Base-by-base conservation (phyloP, 2,888 invertebrate genomes). In the Antitype chi region DNA sequence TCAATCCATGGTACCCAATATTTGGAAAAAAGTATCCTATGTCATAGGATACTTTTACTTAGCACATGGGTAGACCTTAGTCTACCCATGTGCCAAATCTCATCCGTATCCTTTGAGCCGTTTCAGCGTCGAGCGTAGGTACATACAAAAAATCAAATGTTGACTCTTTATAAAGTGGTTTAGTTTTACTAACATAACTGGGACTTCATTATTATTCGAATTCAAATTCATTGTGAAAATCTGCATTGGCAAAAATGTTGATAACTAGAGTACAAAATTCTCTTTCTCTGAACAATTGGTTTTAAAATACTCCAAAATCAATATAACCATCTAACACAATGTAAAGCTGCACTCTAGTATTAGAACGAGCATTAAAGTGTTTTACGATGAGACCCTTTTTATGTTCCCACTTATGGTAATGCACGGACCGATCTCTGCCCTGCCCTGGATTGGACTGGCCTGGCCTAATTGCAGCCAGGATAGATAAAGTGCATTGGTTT, bases 381-480 rank as follows among this genome's bases (percentile, higher is more conserved):
- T 91, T 91, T 91, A 92, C 88, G 91, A 90, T 81, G 82, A 85
- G 83, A 85, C 76, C 83, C 88, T 82, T 92, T 93, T 94, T 94
- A 94, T 92, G 90, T 86, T 59, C 69, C 89, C 93, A 93, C 93
- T 94, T 92, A 94, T 91, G 91, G 91, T 93, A 92, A 93, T 90
- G 92, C 80, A 82, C 76, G 74, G 52, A 60, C 70, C 72, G 73
- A 70, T 67, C 71, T 74, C 71, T 76, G 73, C 73, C 80, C 73
- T 70, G 70, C 80, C 55, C 87, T 78, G 83, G 74, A n/a, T 23
- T 53, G 59, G 23, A 4, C 59, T 57, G 77, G 49, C 23, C 76
- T 81, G 82, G 55, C 82, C 90, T 92, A 91, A 92, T 92, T 92
- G 91, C 87, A 84, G 71, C 55, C 76, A 84, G 84, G 85, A 80